phyloP scores from a whole-genome alignment of 2,797 vertebrate genomes.

The Bryconaethiops microstoma region DNA sequence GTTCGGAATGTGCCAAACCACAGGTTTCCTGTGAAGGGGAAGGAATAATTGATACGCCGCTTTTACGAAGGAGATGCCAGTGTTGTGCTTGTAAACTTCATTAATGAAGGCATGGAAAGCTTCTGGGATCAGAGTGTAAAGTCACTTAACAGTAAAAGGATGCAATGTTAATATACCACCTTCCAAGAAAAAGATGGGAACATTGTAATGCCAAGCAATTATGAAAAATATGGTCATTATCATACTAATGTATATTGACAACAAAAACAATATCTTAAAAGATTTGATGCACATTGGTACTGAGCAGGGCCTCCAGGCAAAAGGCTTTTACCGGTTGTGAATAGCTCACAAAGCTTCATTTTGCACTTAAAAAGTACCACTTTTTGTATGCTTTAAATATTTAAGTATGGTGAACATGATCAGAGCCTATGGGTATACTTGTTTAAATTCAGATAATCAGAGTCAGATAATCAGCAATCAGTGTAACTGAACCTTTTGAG shows the following conservation, averaged over 20 bases:
- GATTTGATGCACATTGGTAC: not conserved
- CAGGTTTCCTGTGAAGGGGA: conserved; percentile 20
- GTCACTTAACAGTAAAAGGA: not conserved
- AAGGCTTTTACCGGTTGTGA: not conserved
- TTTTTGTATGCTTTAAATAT: not conserved
- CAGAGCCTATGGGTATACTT: not conserved
- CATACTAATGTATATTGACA: not conserved
- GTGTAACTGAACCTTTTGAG: not conserved
- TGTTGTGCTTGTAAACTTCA: conserved; percentile 13
- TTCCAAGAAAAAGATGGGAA: conserved; percentile 9
- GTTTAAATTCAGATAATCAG: not conserved
- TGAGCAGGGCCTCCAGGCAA: not conserved
- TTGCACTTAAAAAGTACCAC: not conserved
- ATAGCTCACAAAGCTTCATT: too few relatives aligned
- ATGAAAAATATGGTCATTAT: not conserved
- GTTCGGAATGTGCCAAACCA: conserved; percentile 35
- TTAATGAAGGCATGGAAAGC: conserved; percentile 60
- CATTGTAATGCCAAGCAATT: not conserved
- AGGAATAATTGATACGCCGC: conserved; percentile 31
- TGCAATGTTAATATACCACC: not conserved
- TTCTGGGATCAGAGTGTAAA: not conserved
- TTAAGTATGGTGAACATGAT: not conserved
- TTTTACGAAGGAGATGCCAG: conserved; percentile 10
- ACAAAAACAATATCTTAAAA: not conserved
- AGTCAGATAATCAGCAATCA: not conserved